Evolutionary conservation across 2,888 invertebrate species (phyloP).

Genomic region (Zelleria hepariella): DNA sequence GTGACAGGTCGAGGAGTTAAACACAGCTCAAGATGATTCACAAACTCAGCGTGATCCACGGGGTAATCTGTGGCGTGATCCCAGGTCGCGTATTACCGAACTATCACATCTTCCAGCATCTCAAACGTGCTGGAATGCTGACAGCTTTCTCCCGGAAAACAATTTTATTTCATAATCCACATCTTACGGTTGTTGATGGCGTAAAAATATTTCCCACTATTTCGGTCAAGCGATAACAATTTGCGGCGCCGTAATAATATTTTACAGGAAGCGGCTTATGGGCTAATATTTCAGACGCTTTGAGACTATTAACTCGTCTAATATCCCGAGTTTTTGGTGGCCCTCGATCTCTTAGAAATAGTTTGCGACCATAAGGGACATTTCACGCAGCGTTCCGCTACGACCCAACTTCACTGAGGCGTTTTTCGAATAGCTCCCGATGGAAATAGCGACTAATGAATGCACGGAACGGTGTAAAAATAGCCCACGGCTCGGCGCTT

Average conservation of each 20-base stretch:
- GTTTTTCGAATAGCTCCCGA: constrained; percentile 24
- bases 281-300: constrained; percentile 15
- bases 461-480: constrained; percentile 47
- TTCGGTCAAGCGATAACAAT: neutral
- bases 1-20: neutral
- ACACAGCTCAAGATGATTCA: neutral
- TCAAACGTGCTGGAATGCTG: neutral
- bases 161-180: neutral
- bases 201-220: neutral
- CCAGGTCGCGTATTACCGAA: neutral
- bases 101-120: neutral
- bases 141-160: neutral
- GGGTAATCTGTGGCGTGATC: neutral
- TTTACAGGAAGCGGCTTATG: constrained; percentile 6
- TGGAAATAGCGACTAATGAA: constrained; percentile 30
- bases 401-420: constrained; percentile 30
- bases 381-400: constrained; percentile 28
- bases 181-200: neutral
- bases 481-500: constrained; percentile 47
- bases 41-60: too few species aligned
- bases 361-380: neutral
- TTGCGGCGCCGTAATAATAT: neutral
- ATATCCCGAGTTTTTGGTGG: constrained; percentile 1
- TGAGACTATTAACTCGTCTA: neutral
- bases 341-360: neutral